Evolutionary conservation across 2,797 vertebrate species (phyloP).

Genomic region (Agapornis canus): DNA sequence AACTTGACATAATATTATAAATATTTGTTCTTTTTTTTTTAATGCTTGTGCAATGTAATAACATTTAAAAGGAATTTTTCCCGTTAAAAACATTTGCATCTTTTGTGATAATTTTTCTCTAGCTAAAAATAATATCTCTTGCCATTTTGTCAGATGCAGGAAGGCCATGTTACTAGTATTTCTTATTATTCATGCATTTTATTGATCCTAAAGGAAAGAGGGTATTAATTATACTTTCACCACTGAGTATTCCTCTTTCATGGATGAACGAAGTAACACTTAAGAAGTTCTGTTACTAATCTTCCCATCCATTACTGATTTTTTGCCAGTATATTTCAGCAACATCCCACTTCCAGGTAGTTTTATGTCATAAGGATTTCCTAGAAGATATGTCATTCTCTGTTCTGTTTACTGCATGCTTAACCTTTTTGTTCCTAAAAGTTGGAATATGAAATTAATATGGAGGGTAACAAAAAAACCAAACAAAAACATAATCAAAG

Average conservation of each 20-base stretch:
- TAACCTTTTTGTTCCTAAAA: not conserved
- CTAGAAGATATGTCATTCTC: not conserved
- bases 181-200: not conserved
- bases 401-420: not conserved
- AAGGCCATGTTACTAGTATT: not conserved
- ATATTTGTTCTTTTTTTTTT: not conserved
- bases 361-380: not conserved
- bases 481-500: not conserved
- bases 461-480: not conserved
- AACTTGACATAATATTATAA: not conserved
- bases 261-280: not conserved
- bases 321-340: not conserved
- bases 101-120: not conserved
- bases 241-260: not conserved
- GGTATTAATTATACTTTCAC: conserved; percentile 18
- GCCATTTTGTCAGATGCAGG: not conserved
- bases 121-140: not conserved
- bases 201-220: not conserved
- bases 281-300: not conserved
- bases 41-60: not conserved
- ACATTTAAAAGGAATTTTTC: not conserved
- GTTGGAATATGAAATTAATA: not conserved
- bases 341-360: not conserved
- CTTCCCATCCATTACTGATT: not conserved
- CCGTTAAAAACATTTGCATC: not conserved